Conservation (phyloP, 2,888 invertebrate genomes). For the Oscheius myriophilus region DNA sequence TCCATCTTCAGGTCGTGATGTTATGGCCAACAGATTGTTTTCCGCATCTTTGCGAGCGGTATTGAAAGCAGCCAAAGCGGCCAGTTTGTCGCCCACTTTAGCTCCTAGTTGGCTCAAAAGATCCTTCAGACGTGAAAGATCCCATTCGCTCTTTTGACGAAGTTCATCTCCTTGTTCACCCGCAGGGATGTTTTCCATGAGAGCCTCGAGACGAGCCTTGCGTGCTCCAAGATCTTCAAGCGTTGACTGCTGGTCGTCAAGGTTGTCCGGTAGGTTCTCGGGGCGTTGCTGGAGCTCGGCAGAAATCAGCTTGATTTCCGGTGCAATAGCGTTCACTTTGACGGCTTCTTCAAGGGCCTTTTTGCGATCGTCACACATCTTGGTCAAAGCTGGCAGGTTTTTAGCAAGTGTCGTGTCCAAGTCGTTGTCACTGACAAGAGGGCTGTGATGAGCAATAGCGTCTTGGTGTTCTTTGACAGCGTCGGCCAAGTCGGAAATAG, state of each 20-base stretch:
- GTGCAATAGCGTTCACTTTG: slow-evolving; percentile 41
- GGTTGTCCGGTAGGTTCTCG: slow-evolving; percentile 33
- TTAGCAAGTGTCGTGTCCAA: slow-evolving; percentile 37
- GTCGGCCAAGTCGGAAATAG: slow-evolving; percentile 33
- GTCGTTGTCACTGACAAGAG: slow-evolving; percentile 35
- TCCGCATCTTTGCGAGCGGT: slow-evolving; percentile 51
- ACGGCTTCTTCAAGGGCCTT: slow-evolving; percentile 37
- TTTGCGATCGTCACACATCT: slow-evolving; percentile 20
- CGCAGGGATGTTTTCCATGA: slow-evolving; percentile 40
- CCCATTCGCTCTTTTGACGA: slow-evolving; percentile 49
- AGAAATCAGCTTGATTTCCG: slow-evolving; percentile 41
- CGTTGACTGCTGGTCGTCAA: slow-evolving; percentile 45
- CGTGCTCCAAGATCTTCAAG: slow-evolving; percentile 46
- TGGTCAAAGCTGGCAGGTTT: not conserved
- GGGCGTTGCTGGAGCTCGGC: slow-evolving; percentile 40
- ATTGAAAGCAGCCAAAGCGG: slow-evolving; percentile 53
- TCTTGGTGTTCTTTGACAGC: slow-evolving; percentile 31
- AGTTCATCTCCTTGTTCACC: slow-evolving; percentile 43
- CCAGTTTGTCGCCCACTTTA: slow-evolving; percentile 52
- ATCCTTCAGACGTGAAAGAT: slow-evolving; percentile 50
- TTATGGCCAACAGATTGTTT: slow-evolving; percentile 43
- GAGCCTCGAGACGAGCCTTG: slow-evolving; percentile 43
- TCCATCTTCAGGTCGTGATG: slow-evolving; percentile 22
- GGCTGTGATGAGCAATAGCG: slow-evolving; percentile 18
- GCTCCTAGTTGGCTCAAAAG: slow-evolving; percentile 43